These are phyloP conservation scores for Epistrophe eligans DNA, from an alignment of 2,888 invertebrate species.

Conservation along the genomic window DNA sequence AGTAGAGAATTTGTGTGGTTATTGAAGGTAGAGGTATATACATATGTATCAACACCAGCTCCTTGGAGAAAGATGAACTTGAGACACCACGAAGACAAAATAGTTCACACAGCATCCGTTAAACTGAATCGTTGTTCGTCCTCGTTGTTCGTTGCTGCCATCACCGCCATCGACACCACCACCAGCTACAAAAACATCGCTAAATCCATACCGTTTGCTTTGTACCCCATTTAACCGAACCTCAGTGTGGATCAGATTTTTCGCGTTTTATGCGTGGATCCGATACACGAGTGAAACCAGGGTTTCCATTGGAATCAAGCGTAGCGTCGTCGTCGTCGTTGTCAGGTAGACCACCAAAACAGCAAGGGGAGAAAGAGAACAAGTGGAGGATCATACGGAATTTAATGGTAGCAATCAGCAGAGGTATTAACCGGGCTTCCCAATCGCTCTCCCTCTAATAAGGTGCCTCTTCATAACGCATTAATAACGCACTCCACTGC, in stretches of 20 bases:
- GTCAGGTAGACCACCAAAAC: conserved; percentile 51
- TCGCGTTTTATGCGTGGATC: conserved; percentile 72
- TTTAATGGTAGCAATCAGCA: conserved; percentile 75
- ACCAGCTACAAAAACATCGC: conserved; percentile 4
- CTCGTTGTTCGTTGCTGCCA: background rate
- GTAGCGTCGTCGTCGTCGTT: background rate
- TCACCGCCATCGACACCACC: conserved; percentile 5
- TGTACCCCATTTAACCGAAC: conserved; percentile 44
- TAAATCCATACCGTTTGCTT: conserved; percentile 25
- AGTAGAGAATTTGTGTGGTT: conserved; percentile 39
- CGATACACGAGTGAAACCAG: conserved; percentile 51
- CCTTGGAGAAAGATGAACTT: conserved; percentile 67
- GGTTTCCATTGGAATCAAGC: conserved; percentile 11
- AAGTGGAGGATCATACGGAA: conserved; percentile 53
- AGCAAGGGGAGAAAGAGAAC: conserved; percentile 14
- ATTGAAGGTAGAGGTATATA: background rate
- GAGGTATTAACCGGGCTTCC: conserved; percentile 66
- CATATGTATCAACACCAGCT: conserved; percentile 52
- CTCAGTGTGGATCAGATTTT: conserved; percentile 56
- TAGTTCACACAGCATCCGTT: conserved; percentile 73
- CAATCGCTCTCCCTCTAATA: conserved; percentile 70
- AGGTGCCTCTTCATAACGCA: conserved; percentile 76
- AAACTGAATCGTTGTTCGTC: conserved; percentile 28
- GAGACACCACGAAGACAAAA: conserved; percentile 73
- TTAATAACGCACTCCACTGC: conserved; percentile 68